Percentiles rank a stretch among this genome's conserved stretches.
Evolutionary conservation across 1,140 invertebrate species (phyloP).

Genomic region (Babylonia areolata): DNA sequence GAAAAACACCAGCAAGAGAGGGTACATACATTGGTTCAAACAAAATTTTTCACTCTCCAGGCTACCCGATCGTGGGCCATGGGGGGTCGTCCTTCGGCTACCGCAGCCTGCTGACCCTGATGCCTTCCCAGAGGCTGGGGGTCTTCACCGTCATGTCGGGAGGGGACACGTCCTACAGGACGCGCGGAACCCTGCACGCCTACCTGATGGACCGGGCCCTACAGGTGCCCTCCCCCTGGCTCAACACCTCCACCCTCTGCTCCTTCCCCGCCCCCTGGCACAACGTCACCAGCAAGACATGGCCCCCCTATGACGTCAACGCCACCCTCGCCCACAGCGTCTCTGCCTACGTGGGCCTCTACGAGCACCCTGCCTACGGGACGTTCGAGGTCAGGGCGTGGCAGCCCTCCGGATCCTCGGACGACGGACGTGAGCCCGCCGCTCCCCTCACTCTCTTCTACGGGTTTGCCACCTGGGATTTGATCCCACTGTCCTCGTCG

Average conservation of each 20-base stretch:
- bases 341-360: constrained; percentile 40
- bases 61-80: constrained; percentile 50
- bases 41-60: constrained; percentile 28
- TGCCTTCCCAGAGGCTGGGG: constrained; percentile 54
- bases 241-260: constrained; percentile 55
- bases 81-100: constrained; percentile 57
- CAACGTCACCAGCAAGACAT: background rate
- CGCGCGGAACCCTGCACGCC: constrained; percentile 49
- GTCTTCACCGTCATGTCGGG: constrained; percentile 56
- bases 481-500: constrained; percentile 31
- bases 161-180: constrained; percentile 41
- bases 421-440: background rate
- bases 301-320: constrained; percentile 15
- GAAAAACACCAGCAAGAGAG: too few relatives aligned
- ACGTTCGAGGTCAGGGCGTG: constrained; percentile 8
- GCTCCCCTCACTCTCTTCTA: constrained; percentile 38
- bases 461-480: constrained; percentile 46
- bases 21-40: too few relatives aligned
- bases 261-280: constrained; percentile 57
- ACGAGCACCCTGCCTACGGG: constrained; percentile 36
- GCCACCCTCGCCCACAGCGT: constrained; percentile 16
- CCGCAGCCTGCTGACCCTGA: constrained; percentile 47
- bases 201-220: constrained; percentile 52
- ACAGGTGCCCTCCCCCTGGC: constrained; percentile 44
- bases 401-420: background rate